Evolutionary conservation across 2,888 invertebrate species (phyloP), one percentile per base, ranked within the genome.

Genomic region (Lymantria monacha): DNA sequence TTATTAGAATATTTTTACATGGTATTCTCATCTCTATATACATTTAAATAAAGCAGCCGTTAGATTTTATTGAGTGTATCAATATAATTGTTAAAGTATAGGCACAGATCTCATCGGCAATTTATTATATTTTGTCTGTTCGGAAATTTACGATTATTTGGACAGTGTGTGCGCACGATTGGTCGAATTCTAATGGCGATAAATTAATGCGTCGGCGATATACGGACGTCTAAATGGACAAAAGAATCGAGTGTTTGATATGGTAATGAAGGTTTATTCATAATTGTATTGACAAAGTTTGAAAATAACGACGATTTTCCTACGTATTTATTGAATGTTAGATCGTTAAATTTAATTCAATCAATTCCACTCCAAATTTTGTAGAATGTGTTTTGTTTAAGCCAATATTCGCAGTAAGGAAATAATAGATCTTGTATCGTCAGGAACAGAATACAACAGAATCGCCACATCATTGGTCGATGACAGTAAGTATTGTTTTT

Each of bases 111-210:
- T 85, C 90, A 90, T 90, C 89, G 90, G 88, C 90, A 89, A 90
- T 91, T 91, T 90, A 90, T 91, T 87, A 90, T 90, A 90, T 91
- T 90, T 89, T 87, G 87, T 87, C 86, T 85, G 90, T 87, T 85
- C 72, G 79, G 66, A 77, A 87, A 91, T 91, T 89, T 91, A 91
- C 79, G 88, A 85, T 91, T 91, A 90, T 90, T 91, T 87, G 90
- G 79, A 82, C 77, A 78, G 86, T 85, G 86, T 86, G 83, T 70
- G 76, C 80, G 77, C 62, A 69, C 85, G 88, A 89, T 90, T 85
- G 89, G 87, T 59, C 70, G 72, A 49, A 82, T 83, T 84, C 88
- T 85, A 87, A 87, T 82, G 81, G 85, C 85, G 84, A 89, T 88
- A 85, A 74, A 51, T 71, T 60, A 81, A 85, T 80, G 78, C 75